A percentile compares a stretch with the other conserved stretches of the same genome.
phyloP scores from a whole-genome alignment of 1,140 invertebrate genomes.

The Drosophila micromelanica region DNA sequence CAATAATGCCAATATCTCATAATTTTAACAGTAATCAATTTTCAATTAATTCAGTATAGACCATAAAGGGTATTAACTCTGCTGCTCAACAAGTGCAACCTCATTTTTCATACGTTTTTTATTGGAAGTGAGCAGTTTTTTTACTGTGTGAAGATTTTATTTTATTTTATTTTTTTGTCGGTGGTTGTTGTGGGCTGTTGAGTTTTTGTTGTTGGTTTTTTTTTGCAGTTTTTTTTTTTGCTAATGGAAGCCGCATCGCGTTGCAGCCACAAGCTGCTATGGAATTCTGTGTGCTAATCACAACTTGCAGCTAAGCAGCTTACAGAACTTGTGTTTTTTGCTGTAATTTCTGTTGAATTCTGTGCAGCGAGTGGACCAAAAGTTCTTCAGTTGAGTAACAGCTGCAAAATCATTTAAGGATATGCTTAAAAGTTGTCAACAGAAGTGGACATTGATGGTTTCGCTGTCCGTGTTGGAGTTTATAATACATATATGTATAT shows the following conservation, averaged over 20 bases:
- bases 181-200: slow-evolving; percentile 14
- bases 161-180: slow-evolving; percentile 13
- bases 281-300: slow-evolving; percentile 70
- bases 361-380: slow-evolving; percentile 21
- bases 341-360: slow-evolving; percentile 55
- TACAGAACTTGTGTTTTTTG: slow-evolving; percentile 72
- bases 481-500: neutral
- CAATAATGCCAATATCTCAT: no score
- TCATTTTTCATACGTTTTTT: slow-evolving; percentile 47
- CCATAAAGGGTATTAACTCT: slow-evolving; percentile 15
- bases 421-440: slow-evolving; percentile 37
- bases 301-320: slow-evolving; percentile 79
- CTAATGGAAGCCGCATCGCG: slow-evolving; percentile 57
- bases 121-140: slow-evolving; percentile 32
- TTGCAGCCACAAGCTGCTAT: slow-evolving; percentile 52
- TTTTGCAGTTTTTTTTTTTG: slow-evolving; percentile 44
- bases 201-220: slow-evolving; percentile 18
- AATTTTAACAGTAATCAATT: no score
- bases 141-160: slow-evolving; percentile 23
- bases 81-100: neutral
- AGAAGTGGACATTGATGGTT: slow-evolving; percentile 20
- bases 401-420: slow-evolving; percentile 43
- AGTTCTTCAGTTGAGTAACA: slow-evolving; percentile 27
- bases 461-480: slow-evolving; percentile 20
- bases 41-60: no score